Evolutionary conservation across 2,797 vertebrate species (phyloP), one percentile per base, ranked within the genome.

Genomic region (Pantherophis alleghaniensis): DNA sequence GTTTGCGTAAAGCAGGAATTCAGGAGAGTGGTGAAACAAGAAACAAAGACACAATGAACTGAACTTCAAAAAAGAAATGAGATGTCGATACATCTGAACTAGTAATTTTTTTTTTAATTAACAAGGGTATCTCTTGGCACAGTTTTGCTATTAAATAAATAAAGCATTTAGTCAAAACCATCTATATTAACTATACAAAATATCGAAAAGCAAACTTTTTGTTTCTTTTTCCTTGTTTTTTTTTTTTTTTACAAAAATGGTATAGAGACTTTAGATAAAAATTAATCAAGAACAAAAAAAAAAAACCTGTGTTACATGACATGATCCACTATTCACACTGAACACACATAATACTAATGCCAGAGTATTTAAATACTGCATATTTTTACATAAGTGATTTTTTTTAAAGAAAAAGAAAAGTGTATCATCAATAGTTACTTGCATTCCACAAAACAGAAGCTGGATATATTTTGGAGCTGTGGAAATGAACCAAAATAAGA

Each of bases 111-210:
- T 79, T 98, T 89, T 98, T 98, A 98, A 98, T 98, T 97, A 98
- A 98, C 97, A 95, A 97, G 98, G 95, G 95, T 95, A 96, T 97
- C 97, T 97, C 97, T 97, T 97, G 97, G 97, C 98, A 98, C 98
- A 98, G 98, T 97, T 96, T 97, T 98, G 98, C 98, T 98, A 98
- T 98, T 97, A 98, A 98, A 98, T 98, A 98, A 98, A 98, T 98
- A 98, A 98, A 98, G 97, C 96, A 97, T 98, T 97, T 97, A 98
- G 97, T 98, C 97, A 98, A 98, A 98, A 98, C 97, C 97, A 97
- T 97, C 97, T 97, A 97, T 97, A 97, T 97, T 96, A 97, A 97
- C 98, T 98, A 98, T 98, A 98, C 97, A 97, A 97, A 97, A 97
- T 96, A 96, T 94, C 96, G 96, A 95, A 96, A 95, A 95, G 94